Evolutionary conservation across 2,797 vertebrate genomes (phyloP), one percentile per base, ranked within the genome.

Genomic region (Capromys pilorides): DNA sequence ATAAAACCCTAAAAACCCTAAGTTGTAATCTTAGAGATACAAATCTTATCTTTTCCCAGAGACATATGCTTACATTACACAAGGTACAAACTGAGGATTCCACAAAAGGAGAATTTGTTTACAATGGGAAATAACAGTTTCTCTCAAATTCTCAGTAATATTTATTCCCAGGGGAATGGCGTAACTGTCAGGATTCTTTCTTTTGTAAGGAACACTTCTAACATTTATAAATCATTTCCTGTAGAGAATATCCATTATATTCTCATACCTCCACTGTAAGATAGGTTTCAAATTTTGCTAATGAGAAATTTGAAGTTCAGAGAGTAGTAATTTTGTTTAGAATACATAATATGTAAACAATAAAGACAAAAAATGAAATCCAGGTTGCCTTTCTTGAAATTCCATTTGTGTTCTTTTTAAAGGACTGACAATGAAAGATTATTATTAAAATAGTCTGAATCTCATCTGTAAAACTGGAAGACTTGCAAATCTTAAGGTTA

Each of bases 141-240:
- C 51, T 62, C 62, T 78, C 19, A 54, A 26, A 36, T 10, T 79
- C 51, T 41, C 61, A 71, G 6, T 41, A 51, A 16, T 3, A 0
- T 77, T 54, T 10, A 19, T 45, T 77, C 64, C 57, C 57, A 61
- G 1, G 36, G 92, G 94, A 90, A 85, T 1, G 6, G 51, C 19
- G 62, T 49, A 5, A 5, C 28, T 86, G 49, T 36, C 26, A 77
- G 73, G 57, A 92, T 94, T 80, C 33, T 86, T 93, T 26, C 36
- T 4, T 94, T 94, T 33, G 3, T 11, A 21, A 28, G 21, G 14
- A 77, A 75, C 31, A 28, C 83, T 28, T 94, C 94, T 88, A 88
- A 92, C 78, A 87, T 90, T 95, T 95, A 92, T 61, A 83, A 92
- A 90, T n/a, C 33, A 77, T 91, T 93, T 95, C n/a, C 54, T 67